These are phyloP conservation scores for Eilema depressum DNA, from an alignment of 2,888 invertebrate species.

Conservation along the genomic window DNA sequence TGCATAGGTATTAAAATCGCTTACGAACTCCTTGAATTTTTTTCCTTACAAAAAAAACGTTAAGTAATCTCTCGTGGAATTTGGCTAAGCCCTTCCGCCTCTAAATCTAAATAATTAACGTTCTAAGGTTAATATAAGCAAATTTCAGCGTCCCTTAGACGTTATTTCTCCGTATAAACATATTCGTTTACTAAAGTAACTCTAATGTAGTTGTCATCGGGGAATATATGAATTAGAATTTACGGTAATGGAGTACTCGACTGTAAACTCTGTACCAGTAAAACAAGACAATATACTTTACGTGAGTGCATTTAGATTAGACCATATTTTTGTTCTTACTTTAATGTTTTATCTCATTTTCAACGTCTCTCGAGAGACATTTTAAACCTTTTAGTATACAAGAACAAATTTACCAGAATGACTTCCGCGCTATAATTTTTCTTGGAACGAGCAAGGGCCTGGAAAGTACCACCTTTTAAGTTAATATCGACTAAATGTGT, in stretches of 20 bases:
- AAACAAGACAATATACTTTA: constrained; percentile 26
- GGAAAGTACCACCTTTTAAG: background rate
- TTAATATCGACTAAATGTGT: background rate
- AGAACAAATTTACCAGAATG: constrained; percentile 1
- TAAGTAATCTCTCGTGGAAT: background rate
- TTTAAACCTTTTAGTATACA: background rate
- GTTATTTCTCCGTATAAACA: constrained; percentile 36
- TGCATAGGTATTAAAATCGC: background rate
- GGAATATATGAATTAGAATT: constrained; percentile 57
- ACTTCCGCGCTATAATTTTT: background rate
- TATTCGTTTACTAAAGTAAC: constrained; percentile 35
- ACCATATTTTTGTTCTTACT: constrained; percentile 7
- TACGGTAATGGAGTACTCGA: constrained; percentile 52
- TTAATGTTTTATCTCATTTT: constrained; percentile 7
- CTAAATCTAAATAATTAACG: background rate
- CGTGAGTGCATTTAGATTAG: constrained; percentile 36
- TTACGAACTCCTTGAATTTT: background rate
- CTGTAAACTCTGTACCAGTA: constrained; percentile 37
- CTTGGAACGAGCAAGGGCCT: background rate
- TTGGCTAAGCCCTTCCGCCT: background rate
- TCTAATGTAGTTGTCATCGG: constrained; percentile 36
- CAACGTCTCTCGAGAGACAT: background rate
- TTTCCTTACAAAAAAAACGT: background rate
- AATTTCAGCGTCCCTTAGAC: constrained; percentile 6
- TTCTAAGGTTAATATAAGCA: background rate